phyloP scores from a whole-genome alignment of 2,113 vertebrate genomes.

The Poeciliopsis turrubarensis region DNA sequence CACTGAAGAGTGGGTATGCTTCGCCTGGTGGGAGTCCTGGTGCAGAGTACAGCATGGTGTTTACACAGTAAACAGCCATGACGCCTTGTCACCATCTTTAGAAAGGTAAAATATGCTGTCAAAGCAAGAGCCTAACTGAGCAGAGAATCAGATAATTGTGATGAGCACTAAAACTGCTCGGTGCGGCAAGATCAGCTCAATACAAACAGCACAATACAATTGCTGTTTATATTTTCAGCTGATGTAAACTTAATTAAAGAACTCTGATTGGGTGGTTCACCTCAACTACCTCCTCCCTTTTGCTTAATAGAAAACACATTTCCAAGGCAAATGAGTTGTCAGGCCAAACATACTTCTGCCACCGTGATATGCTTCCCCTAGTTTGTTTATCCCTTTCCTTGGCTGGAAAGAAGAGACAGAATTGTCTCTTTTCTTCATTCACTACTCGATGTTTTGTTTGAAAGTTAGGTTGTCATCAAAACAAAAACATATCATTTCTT shows the following conservation, averaged over 20 bases:
- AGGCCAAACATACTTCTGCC: conserved; percentile 7
- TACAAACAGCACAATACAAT: background rate
- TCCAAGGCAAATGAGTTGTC: conserved; percentile 58
- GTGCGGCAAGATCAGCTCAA: background rate
- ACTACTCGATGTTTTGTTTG: background rate
- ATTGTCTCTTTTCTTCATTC: background rate
- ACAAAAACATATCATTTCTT: background rate
- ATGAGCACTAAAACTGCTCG: background rate
- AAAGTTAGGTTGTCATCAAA: background rate
- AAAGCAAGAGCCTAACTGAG: background rate
- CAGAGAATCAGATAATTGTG: background rate
- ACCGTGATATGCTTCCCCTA: background rate
- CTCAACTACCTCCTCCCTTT: background rate
- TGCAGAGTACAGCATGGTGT: background rate
- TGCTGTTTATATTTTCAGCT: background rate
- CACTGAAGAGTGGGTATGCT: background rate
- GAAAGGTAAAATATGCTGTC: conserved; percentile 33
- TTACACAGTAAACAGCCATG: conserved; percentile 29
- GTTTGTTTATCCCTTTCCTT: background rate
- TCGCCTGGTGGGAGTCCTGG: background rate
- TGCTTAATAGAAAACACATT: conserved; percentile 42
- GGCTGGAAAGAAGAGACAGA: background rate
- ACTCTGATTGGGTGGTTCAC: background rate
- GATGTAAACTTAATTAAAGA: background rate
- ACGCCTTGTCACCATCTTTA: conserved; percentile 32